phyloP scores from a whole-genome alignment of 2,797 vertebrate species.

The Otolemur crassicaudatus region DNA sequence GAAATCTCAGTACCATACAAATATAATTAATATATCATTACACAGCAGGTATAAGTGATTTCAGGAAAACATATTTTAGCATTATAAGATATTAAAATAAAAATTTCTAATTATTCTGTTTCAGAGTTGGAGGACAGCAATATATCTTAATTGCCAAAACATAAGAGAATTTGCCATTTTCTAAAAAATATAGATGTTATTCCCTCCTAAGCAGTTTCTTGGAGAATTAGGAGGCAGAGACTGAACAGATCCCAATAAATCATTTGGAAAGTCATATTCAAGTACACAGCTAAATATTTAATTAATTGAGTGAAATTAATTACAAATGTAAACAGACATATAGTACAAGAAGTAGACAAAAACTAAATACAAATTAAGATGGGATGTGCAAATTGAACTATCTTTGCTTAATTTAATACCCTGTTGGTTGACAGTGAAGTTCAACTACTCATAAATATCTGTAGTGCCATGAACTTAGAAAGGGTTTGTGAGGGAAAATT shows the following conservation, averaged over 20 bases:
- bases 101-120: constrained; percentile 19
- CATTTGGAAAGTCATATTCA: background rate
- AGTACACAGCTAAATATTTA: background rate
- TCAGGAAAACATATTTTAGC: background rate
- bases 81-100: constrained; percentile 16
- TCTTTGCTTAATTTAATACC: constrained; percentile 46
- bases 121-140: background rate
- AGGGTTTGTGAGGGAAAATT: background rate
- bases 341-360: background rate
- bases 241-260: constrained; percentile 5
- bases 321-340: constrained; percentile 4
- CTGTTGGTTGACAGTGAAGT: background rate
- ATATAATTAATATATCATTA: constrained; percentile 4
- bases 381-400: background rate
- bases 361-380: background rate
- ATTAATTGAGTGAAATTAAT: constrained; percentile 45
- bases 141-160: background rate
- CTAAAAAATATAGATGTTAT: background rate
- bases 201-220: background rate
- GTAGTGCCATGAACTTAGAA: background rate
- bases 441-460: background rate
- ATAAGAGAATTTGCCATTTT: background rate
- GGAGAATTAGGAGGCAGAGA: background rate
- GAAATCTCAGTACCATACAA: background rate
- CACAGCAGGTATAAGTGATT: background rate